Evolutionary conservation across 2,113 vertebrate species (phyloP).

Genomic region (Eclectus roratus): DNA sequence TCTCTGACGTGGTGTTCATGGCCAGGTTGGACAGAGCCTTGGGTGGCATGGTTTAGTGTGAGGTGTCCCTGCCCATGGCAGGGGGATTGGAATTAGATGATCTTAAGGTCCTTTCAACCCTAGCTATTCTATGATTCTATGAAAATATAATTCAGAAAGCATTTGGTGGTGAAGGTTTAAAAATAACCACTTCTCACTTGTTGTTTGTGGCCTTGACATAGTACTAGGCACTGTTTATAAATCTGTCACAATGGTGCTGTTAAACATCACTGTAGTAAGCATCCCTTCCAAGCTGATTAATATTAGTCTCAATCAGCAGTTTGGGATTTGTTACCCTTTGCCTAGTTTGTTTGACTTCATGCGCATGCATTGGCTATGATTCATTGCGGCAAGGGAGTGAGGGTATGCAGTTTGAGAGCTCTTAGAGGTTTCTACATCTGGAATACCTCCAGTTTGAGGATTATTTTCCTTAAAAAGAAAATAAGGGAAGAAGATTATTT

Average conservation of each 20-base stretch:
- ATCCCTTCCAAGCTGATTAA: background rate
- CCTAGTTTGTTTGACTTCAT: background rate
- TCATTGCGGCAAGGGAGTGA: background rate
- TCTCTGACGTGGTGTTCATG: too few species aligned
- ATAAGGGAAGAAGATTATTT: background rate
- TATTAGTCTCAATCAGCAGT: background rate
- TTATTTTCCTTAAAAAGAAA: constrained; percentile 31
- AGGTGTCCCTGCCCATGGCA: too few species aligned
- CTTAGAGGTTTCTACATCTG: background rate
- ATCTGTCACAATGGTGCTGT: background rate
- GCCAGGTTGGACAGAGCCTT: too few species aligned
- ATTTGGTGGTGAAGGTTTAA: background rate
- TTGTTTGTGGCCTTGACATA: background rate
- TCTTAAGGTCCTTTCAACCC: too few species aligned
- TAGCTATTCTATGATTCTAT: too few species aligned
- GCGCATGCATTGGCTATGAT: background rate
- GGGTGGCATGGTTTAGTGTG: too few species aligned
- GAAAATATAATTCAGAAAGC: background rate
- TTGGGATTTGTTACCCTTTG: constrained; percentile 14
- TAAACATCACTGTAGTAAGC: background rate
- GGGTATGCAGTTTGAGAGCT: background rate
- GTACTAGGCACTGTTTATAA: background rate
- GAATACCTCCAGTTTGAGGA: background rate
- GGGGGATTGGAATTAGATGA: too few species aligned
- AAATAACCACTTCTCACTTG: background rate